phyloP scores from a whole-genome alignment of 2,888 invertebrate genomes.

The Calameuta pallipes region DNA sequence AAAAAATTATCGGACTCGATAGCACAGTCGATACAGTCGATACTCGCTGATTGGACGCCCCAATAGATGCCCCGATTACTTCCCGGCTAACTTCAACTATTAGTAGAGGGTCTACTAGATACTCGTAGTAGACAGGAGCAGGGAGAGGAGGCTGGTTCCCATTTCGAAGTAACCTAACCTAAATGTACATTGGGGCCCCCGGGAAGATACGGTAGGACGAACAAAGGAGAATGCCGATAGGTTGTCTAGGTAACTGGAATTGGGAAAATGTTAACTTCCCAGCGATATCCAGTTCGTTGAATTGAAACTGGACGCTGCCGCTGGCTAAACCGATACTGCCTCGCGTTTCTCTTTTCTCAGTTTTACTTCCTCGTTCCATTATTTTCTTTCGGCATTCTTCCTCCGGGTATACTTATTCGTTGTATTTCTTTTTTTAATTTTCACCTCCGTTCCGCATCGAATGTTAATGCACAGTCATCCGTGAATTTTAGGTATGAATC shows the following conservation, averaged over 20 bases:
- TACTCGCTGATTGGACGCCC: constrained; percentile 41
- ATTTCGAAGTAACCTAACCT: too few relatives aligned
- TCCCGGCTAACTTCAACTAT: constrained; percentile 47
- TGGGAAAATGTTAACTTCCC: constrained; percentile 41
- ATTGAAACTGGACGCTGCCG: too few relatives aligned
- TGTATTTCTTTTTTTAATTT: constrained; percentile 7
- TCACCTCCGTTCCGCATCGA: constrained; percentile 11
- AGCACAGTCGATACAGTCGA: constrained; percentile 16
- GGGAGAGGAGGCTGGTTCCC: too few relatives aligned
- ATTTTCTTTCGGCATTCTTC: constrained; percentile 8
- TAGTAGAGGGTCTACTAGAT: constrained; percentile 7
- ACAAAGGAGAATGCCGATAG: constrained; percentile 33
- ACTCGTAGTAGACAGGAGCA: too few relatives aligned
- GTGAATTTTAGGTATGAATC: background rate
- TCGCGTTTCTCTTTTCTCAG: too few relatives aligned
- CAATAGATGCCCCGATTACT: constrained; percentile 38
- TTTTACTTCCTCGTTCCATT: too few relatives aligned
- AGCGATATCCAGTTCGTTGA: constrained; percentile 17
- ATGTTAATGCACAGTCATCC: constrained; percentile 28
- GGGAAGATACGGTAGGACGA: constrained; percentile 15
- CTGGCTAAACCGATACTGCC: too few relatives aligned
- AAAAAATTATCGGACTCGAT: background rate
- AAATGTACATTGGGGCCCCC: background rate
- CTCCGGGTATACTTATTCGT: constrained; percentile 17
- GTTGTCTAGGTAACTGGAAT: constrained; percentile 29